These are phyloP conservation scores for Hydriomena furcata DNA, from an alignment of 2,888 invertebrate genomes.

Conservation along the genomic window DNA sequence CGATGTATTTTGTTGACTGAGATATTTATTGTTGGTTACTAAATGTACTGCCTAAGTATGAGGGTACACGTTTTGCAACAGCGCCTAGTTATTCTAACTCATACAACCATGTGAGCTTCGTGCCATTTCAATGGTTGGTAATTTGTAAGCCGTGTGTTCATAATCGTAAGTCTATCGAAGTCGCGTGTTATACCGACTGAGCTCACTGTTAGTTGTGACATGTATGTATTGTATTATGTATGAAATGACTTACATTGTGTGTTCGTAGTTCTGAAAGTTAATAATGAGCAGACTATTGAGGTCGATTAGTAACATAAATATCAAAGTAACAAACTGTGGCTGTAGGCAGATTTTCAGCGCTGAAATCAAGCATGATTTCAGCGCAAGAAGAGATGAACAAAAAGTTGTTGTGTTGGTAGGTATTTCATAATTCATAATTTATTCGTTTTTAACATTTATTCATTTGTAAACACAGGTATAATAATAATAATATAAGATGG, in stretches of 20 bases:
- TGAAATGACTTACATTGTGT: neutral
- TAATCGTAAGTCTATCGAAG: constrained; percentile 43
- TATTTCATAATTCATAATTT: no score
- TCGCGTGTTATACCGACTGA: constrained; percentile 37
- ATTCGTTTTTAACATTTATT: no score
- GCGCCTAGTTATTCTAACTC: constrained; percentile 18
- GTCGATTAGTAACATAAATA: constrained; percentile 8
- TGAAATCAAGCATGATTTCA: no score
- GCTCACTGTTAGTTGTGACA: neutral
- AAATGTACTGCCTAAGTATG: constrained; percentile 71
- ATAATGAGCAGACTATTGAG: constrained; percentile 3
- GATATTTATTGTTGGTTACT: constrained; percentile 78
- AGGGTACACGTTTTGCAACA: constrained; percentile 44
- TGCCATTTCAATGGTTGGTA: constrained; percentile 50
- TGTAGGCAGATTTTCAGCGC: no score
- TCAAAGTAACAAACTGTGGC: neutral
- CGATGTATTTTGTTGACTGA: constrained; percentile 79
- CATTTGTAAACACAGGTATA: no score
- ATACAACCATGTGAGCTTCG: constrained; percentile 37
- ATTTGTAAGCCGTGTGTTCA: constrained; percentile 47
- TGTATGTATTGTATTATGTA: neutral
- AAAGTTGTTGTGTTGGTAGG: no score
- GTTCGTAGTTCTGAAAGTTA: neutral
- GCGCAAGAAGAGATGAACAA: no score
- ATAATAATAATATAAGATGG: no score